phyloP scores from a whole-genome alignment of 2,113 vertebrate species.

The Sterrhoptilus dennistouni region DNA sequence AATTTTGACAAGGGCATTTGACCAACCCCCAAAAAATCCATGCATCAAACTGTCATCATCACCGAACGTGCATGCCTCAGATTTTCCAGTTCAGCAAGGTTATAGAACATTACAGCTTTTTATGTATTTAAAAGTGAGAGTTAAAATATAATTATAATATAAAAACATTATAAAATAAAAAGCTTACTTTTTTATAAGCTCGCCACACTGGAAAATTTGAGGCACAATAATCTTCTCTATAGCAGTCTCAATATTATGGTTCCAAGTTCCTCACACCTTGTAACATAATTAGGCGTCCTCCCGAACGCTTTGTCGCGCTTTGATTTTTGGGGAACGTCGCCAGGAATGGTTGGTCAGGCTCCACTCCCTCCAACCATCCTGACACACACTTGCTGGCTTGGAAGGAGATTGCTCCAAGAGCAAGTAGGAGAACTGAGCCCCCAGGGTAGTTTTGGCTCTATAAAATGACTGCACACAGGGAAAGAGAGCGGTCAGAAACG shows the following conservation, averaged over 20 bases:
- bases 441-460: conserved; percentile 41
- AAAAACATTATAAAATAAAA: conserved; percentile 53
- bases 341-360: not conserved
- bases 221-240: conserved; percentile 16
- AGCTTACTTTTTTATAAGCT: conserved; percentile 45
- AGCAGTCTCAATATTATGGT: not conserved
- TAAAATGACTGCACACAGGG: not conserved
- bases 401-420: not conserved
- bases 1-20: conserved; percentile 29
- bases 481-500: not conserved
- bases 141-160: conserved; percentile 55
- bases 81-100: conserved; percentile 59
- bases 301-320: not conserved
- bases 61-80: conserved; percentile 19
- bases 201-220: conserved; percentile 46
- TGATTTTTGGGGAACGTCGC: not conserved
- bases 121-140: conserved; percentile 5
- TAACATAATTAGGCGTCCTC: conserved; percentile 9
- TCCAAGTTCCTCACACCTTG: conserved; percentile 58
- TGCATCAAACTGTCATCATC: conserved; percentile 52
- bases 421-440: not conserved
- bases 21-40: conserved; percentile 12
- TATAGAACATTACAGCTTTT: conserved; percentile 17
- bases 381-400: not conserved
- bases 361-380: not conserved